A percentile compares a stretch with the other conserved stretches of the same genome.
These are phyloP conservation scores for Parapristionchus giblindavisi DNA, from an alignment of 2,888 invertebrate genomes.

Conservation along the genomic window DNA sequence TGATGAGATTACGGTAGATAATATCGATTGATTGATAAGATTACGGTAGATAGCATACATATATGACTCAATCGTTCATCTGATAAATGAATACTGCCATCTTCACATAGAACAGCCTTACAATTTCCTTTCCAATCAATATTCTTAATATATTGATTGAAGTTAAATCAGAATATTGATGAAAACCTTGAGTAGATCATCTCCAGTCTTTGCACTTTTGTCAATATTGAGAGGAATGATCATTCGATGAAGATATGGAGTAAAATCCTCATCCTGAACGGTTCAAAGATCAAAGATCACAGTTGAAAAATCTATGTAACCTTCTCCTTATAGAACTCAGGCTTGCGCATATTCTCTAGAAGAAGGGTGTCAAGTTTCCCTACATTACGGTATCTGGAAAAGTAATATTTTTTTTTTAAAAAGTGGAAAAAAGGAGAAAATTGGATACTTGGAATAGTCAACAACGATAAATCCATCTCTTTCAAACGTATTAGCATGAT, in stretches of 20 bases:
- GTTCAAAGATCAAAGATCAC: background rate
- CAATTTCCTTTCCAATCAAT: constrained; percentile 43
- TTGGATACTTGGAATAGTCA: constrained; percentile 78
- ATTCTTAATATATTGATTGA: background rate
- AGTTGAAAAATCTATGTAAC: background rate
- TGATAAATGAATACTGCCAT: constrained; percentile 44
- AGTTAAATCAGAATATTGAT: too few species aligned
- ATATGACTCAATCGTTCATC: constrained; percentile 44
- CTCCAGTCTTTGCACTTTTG: constrained; percentile 45
- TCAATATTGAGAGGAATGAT: constrained; percentile 77
- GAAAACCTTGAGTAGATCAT: constrained; percentile 49
- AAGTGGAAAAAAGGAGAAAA: too few species aligned
- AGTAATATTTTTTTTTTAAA: too few species aligned
- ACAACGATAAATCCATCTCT: constrained; percentile 78
- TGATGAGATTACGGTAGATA: too few species aligned
- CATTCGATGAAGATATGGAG: constrained; percentile 75
- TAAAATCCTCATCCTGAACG: constrained; percentile 44
- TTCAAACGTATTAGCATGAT: constrained; percentile 83
- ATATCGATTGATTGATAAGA: constrained; percentile 10
- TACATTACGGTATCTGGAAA: constrained; percentile 1
- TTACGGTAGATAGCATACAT: constrained; percentile 37
- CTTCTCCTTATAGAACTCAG: constrained; percentile 43
- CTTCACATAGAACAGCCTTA: constrained; percentile 44
- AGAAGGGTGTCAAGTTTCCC: constrained; percentile 44
- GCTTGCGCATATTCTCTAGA: constrained; percentile 50